Evolutionary conservation across 2,113 vertebrate genomes (phyloP).

Genomic region (Eulacestoma nigropectus): DNA sequence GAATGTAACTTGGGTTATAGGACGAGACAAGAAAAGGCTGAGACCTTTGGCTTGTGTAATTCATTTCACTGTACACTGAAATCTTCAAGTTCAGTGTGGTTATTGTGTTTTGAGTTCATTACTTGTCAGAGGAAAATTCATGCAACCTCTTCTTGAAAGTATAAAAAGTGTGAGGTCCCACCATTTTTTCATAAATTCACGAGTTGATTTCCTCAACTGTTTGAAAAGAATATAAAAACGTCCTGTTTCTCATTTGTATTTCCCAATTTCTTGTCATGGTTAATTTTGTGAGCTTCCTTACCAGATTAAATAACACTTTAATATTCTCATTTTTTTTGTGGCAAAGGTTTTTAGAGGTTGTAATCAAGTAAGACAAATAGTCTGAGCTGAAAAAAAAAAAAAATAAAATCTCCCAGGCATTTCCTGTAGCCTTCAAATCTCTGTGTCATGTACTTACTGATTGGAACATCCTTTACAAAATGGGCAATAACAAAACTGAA

Average conservation of each 20-base stretch:
- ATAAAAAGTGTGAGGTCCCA: background rate
- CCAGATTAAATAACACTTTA: background rate
- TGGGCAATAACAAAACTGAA: background rate
- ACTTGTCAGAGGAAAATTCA: background rate
- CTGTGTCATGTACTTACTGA: background rate
- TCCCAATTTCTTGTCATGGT: background rate
- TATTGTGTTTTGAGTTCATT: background rate
- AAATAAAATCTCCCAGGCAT: background rate
- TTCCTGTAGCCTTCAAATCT: background rate
- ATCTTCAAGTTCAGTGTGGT: background rate
- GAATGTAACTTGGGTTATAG: background rate
- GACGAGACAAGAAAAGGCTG: background rate
- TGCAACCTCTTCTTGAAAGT: background rate
- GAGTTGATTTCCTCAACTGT: background rate
- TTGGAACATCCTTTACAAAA: background rate
- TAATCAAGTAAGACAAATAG: background rate
- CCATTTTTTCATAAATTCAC: background rate
- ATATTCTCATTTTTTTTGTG: background rate
- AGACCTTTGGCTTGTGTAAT: background rate
- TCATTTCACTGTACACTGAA: background rate
- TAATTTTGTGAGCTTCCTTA: background rate
- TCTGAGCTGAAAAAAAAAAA: background rate
- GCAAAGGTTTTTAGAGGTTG: background rate
- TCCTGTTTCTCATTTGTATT: background rate
- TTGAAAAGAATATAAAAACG: background rate